phyloP scores from a whole-genome alignment of 2,113 vertebrate genomes.

The Phylloscopus whistleri region DNA sequence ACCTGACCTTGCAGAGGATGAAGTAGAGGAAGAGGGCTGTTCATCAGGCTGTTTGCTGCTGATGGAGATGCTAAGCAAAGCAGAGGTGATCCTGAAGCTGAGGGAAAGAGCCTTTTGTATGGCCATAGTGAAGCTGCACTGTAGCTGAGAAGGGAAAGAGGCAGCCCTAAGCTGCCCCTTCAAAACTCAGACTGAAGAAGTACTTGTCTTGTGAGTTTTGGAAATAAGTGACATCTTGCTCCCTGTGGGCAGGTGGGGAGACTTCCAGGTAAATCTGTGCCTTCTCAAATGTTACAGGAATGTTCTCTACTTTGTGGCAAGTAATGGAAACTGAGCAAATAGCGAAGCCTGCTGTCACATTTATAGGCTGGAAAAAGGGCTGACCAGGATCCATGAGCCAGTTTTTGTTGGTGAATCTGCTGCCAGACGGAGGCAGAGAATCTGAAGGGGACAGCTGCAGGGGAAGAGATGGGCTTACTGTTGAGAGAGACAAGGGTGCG shows the following conservation, averaged over 20 bases:
- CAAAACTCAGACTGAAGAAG: neutral
- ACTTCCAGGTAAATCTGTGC: neutral
- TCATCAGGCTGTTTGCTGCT: neutral
- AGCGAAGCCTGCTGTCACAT: neutral
- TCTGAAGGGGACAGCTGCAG: neutral
- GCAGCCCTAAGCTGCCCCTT: neutral
- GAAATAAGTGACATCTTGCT: neutral
- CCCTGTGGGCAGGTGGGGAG: neutral
- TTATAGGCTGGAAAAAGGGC: neutral
- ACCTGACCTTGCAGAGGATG: neutral
- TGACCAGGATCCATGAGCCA: neutral
- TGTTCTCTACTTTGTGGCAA: accelerated
- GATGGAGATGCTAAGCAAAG: neutral
- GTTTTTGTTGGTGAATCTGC: neutral
- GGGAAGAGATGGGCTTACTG: neutral
- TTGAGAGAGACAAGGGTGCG: neutral
- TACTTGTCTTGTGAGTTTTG: neutral
- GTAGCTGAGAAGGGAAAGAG: neutral
- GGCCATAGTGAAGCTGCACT: neutral
- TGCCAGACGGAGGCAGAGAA: neutral
- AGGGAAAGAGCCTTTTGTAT: neutral
- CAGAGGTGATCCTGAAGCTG: neutral
- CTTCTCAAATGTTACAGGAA: neutral
- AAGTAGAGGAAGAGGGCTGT: neutral
- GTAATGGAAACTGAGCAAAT: neutral